phyloP scores from a whole-genome alignment of 2,888 invertebrate species.

The Polymixis flavicincta region DNA sequence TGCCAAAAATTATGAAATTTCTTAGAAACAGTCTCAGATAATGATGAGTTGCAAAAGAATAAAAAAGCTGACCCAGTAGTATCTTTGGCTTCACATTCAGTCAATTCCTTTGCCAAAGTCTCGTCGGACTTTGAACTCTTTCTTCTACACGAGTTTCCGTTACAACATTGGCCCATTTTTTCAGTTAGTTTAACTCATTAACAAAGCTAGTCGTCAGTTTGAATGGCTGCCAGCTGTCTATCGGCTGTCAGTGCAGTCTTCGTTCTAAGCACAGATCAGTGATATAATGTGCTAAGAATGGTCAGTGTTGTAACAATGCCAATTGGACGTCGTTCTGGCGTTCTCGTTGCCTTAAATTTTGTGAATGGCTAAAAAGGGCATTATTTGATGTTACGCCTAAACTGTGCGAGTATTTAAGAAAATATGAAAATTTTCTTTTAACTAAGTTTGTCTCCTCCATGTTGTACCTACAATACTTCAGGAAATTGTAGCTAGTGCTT shows the following conservation, averaged over 20 bases:
- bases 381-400: neutral
- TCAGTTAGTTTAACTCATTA: conserved; percentile 20
- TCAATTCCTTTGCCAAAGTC: neutral
- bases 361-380: neutral
- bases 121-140: neutral
- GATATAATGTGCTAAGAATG: conserved; percentile 37
- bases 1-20: conserved; percentile 21
- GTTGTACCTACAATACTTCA: too few relatives aligned
- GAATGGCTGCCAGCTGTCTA: conserved; percentile 46
- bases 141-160: neutral
- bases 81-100: conserved; percentile 11
- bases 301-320: conserved; percentile 41
- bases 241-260: conserved; percentile 26
- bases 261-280: conserved; percentile 14
- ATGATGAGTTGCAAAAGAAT: conserved; percentile 9
- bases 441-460: too few relatives aligned
- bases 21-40: conserved; percentile 29
- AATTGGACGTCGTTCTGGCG: conserved; percentile 19
- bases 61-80: neutral
- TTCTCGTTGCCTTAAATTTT: conserved; percentile 40
- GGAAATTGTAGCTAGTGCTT: too few relatives aligned
- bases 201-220: conserved; percentile 15
- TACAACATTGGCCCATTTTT: conserved; percentile 19
- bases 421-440: neutral
- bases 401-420: neutral